Base-by-base conservation (phyloP, 2,888 invertebrate genomes). In the Caenorhabditis sp. region DNA sequence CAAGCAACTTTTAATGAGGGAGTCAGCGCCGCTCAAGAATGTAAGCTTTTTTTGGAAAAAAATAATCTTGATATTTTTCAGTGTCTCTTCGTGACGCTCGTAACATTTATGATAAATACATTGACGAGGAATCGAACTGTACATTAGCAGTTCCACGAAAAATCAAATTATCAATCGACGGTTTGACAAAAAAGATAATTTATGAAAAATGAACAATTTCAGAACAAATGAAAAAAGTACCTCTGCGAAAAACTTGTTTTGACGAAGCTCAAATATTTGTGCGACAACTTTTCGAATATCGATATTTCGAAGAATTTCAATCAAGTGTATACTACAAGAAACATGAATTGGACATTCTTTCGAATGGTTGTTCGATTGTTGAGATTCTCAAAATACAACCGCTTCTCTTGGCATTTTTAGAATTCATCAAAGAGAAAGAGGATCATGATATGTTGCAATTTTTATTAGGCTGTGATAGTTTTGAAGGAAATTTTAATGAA, bases 311-410 rank as follows among this genome's bases (percentile, higher is more conserved):
- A 83, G 92, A 92, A 81, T 97, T 95, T 89, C 89, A 93, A 78
- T 91, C 92, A 83, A 95, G 94, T 88, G 93, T 93, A 86, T 93
- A 92, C 88, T 93, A 94, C 89, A 93, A 93, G 87, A 95, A 94
- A 90, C 93, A 95, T 90, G 95, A 95, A 90, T 92, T 97, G 83
- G 95, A 97, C 88, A 91, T 96, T 26, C 53, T 76, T 12, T 65
- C 62, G 2, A 51, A 65, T 14, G 78, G 72, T 6, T 78, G 75
- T 24, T 58, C 50, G 37, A 21, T 78, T 27, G 31, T 24, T 10
- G 76, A 78, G 36, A 50, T 78, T 54, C 62, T 78, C 4, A 69
- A 69, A 64, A 68, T 78, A 54, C 75, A 76, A 59, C 60, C 66
- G 12, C 59, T 78, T 21, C 63, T 78, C n/a, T 59, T 62, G 37